Conservation (phyloP, 2,888 invertebrate species). For the Chelonus formosanus region DNA sequence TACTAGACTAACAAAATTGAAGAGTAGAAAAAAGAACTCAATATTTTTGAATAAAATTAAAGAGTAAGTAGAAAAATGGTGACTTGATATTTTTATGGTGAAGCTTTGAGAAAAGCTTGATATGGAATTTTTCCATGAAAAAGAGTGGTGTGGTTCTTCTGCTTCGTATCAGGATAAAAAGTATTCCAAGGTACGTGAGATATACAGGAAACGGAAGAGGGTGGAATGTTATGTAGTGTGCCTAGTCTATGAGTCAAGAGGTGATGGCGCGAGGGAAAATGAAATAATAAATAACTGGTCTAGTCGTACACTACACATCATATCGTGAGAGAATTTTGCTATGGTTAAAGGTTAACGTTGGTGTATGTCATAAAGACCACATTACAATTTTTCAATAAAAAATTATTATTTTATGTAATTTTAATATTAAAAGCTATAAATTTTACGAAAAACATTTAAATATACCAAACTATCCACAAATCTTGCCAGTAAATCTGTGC, state of each 20-base stretch:
- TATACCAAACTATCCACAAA: too few relatives aligned
- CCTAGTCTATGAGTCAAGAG: too few relatives aligned
- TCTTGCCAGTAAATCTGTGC: too few relatives aligned
- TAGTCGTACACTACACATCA: neutral
- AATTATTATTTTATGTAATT: too few relatives aligned
- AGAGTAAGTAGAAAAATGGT: neutral
- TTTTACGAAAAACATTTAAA: too few relatives aligned
- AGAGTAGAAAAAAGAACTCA: neutral
- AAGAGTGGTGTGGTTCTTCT: neutral
- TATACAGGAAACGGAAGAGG: slow-evolving; percentile 18
- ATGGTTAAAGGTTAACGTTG: too few relatives aligned
- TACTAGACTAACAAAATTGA: too few relatives aligned
- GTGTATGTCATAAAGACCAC: too few relatives aligned
- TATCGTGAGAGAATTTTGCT: neutral
- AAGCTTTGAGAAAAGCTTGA: slow-evolving; percentile 9
- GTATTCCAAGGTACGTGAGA: slow-evolving; percentile 9
- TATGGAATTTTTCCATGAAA: slow-evolving; percentile 2
- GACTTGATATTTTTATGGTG: neutral
- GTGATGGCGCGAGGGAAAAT: slow-evolving; percentile 12
- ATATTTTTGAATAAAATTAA: neutral
- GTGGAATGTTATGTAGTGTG: too few relatives aligned
- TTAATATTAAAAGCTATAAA: too few relatives aligned
- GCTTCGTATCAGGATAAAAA: slow-evolving; percentile 7
- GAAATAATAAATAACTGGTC: slow-evolving; percentile 18
- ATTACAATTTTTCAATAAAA: too few relatives aligned